Conservation (phyloP, 2,888 invertebrate species). For the Cataglyphis rosenhaueri region DNA sequence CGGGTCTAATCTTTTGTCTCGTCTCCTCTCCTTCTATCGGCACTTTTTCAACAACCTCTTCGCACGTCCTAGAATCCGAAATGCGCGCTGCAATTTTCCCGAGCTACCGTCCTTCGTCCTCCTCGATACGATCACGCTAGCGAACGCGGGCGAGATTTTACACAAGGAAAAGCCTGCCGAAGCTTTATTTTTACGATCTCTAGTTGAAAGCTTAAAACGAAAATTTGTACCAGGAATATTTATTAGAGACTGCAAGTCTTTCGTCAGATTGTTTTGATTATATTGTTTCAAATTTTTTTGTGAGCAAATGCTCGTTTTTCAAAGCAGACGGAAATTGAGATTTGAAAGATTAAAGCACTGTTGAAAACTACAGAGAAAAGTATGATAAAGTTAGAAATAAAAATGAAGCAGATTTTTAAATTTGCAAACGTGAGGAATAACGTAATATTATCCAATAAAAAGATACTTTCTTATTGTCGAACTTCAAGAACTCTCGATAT, state of each 20-base stretch:
- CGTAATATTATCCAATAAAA: background rate
- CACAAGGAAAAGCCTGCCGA: background rate
- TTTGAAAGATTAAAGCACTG: background rate
- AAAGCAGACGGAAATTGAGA: background rate
- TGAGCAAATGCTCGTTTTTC: background rate
- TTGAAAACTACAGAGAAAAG: background rate
- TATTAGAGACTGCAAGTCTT: background rate
- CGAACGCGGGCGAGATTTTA: background rate
- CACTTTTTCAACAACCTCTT: conserved; percentile 75
- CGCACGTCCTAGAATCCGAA: conserved; percentile 61
- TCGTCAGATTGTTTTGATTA: background rate
- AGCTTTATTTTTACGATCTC: background rate
- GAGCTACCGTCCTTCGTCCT: background rate
- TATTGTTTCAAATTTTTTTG: background rate
- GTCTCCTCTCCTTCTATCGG: conserved; percentile 58
- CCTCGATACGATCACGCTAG: background rate
- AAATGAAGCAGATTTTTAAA: no score
- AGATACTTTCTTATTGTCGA: background rate
- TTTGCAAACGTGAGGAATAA: no score
- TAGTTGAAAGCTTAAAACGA: background rate
- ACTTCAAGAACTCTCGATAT: background rate
- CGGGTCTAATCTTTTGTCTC: conserved; percentile 81
- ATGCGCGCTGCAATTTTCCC: conserved; percentile 40
- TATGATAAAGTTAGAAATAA: no score
- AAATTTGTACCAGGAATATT: no score